Percentiles rank a stretch among this genome's conserved stretches.
phyloP scores from a whole-genome alignment of 2,888 invertebrate genomes.

The Cerastoderma edule region DNA sequence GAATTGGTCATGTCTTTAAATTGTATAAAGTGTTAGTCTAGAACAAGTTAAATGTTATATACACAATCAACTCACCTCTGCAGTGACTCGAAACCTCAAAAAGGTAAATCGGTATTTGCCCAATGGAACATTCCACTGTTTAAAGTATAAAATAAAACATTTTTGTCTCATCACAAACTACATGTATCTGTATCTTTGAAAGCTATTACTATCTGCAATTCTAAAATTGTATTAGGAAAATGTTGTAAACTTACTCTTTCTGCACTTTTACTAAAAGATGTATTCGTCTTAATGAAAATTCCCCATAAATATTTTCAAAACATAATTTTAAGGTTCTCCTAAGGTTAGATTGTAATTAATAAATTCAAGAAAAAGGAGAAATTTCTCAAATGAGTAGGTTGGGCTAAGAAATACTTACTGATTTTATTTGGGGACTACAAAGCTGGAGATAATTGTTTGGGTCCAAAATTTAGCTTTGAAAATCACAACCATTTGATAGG shows the following conservation, averaged over 20 bases:
- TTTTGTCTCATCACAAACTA: neutral
- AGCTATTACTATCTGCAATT: too few relatives aligned
- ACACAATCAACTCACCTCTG: conserved; percentile 27
- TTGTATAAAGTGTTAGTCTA: neutral
- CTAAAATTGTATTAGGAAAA: neutral
- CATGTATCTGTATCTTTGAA: too few relatives aligned
- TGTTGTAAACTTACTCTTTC: too few relatives aligned
- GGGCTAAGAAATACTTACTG: neutral
- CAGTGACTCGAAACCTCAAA: conserved; percentile 61
- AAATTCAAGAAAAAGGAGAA: too few relatives aligned
- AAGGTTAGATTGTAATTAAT: too few relatives aligned
- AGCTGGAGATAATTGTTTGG: too few relatives aligned
- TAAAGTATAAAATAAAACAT: neutral
- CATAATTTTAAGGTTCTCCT: too few relatives aligned
- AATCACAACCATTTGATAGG: too few relatives aligned
- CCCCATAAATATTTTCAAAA: too few relatives aligned
- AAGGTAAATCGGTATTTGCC: conserved; percentile 57
- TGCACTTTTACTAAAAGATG: neutral
- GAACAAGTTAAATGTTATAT: too few relatives aligned
- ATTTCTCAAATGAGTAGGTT: too few relatives aligned
- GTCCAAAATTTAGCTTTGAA: too few relatives aligned
- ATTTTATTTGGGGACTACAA: neutral
- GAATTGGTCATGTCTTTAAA: neutral
- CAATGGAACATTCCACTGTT: conserved; percentile 67
- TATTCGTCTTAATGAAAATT: neutral